phyloP scores from a whole-genome alignment of 2,888 invertebrate species.

The Globia sparganii region DNA sequence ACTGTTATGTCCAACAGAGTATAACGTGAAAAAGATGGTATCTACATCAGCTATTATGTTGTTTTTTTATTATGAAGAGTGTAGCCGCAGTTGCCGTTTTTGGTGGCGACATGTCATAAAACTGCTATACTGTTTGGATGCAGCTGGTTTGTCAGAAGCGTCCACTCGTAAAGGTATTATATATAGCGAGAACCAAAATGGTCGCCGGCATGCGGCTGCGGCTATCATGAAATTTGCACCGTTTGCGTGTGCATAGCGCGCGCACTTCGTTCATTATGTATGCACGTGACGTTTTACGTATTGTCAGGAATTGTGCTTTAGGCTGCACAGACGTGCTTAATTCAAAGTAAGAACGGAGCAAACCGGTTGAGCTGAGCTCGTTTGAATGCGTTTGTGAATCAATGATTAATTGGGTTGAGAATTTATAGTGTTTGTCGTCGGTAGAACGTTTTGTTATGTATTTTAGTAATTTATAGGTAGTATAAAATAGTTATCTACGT shows the following conservation, averaged over 20 bases:
- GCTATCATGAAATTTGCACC: constrained; percentile 71
- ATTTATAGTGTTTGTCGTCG: neutral
- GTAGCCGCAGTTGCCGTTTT: constrained; percentile 27
- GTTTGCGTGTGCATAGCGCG: constrained; percentile 61
- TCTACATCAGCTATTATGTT: constrained; percentile 51
- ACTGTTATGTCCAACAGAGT: constrained; percentile 21
- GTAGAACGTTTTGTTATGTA: neutral
- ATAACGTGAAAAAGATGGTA: constrained; percentile 52
- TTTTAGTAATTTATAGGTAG: neutral
- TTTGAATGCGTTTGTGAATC: constrained; percentile 40
- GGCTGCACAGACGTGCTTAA: constrained; percentile 44
- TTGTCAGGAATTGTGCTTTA: constrained; percentile 59
- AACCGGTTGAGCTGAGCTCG: constrained; percentile 14
- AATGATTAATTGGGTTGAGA: constrained; percentile 29
- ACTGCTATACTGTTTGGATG: constrained; percentile 57
- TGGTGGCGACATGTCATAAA: constrained; percentile 46
- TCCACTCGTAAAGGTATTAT: constrained; percentile 60
- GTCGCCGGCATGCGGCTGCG: constrained; percentile 56
- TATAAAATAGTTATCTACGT: neutral
- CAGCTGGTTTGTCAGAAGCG: constrained; percentile 62
- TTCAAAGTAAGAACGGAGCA: constrained; percentile 35
- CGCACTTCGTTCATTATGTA: constrained; percentile 64
- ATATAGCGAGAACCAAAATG: constrained; percentile 50
- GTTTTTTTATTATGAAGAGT: constrained; percentile 46
- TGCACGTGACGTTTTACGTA: constrained; percentile 60